phyloP scores from a whole-genome alignment of 2,888 invertebrate species.

The Nipponacmea schrenckii region DNA sequence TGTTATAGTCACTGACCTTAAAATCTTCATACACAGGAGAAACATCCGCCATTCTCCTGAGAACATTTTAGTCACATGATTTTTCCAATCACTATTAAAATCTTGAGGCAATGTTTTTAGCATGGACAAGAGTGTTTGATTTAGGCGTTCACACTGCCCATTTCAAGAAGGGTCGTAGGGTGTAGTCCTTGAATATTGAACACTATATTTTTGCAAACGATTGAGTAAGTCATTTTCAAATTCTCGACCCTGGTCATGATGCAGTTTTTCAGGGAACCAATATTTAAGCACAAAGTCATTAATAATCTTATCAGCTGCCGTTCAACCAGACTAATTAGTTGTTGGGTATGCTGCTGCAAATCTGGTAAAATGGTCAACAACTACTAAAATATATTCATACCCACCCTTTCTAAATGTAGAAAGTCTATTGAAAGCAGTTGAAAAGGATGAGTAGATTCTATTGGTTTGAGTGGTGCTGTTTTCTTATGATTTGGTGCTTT shows the following conservation, averaged over 20 bases:
- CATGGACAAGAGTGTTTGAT: slow-evolving; percentile 5
- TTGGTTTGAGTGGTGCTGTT: background rate
- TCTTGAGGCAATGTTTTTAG: background rate
- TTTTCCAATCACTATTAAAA: background rate
- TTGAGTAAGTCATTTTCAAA: too few relatives aligned
- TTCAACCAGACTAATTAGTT: slow-evolving; percentile 8
- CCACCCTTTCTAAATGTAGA: background rate
- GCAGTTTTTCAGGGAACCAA: too few relatives aligned
- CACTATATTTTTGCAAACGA: too few relatives aligned
- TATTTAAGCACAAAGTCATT: too few relatives aligned
- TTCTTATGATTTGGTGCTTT: background rate
- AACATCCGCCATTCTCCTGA: too few relatives aligned
- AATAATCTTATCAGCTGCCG: too few relatives aligned
- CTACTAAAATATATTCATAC: background rate
- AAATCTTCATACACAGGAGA: too few relatives aligned
- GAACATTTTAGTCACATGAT: background rate
- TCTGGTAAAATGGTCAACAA: slow-evolving; percentile 20
- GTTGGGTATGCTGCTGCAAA: slow-evolving; percentile 20
- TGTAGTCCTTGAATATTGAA: too few relatives aligned
- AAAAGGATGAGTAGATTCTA: background rate
- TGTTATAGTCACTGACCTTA: too few relatives aligned
- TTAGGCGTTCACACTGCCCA: background rate
- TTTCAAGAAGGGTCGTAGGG: too few relatives aligned
- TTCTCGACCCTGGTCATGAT: too few relatives aligned
- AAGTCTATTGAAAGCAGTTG: background rate